phyloP scores from a whole-genome alignment of 2,888 invertebrate species.

The Drosophila incognita region DNA sequence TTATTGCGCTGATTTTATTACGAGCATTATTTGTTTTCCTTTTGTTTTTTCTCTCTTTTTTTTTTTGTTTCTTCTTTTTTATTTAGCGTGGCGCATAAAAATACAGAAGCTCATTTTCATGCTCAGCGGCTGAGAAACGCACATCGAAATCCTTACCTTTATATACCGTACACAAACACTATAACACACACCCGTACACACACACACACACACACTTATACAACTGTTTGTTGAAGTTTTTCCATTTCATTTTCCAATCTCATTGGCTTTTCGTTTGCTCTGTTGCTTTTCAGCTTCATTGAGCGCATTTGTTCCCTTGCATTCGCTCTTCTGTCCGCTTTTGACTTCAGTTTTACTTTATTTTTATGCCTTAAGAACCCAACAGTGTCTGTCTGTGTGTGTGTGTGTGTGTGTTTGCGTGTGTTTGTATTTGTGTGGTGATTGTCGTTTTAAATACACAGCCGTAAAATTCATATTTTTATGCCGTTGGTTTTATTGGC shows the following conservation, averaged over 20 bases:
- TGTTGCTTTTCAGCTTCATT: slow-evolving; percentile 74
- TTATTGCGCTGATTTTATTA: slow-evolving; percentile 78
- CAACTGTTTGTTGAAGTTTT: slow-evolving; percentile 49
- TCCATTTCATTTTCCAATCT: slow-evolving; percentile 79
- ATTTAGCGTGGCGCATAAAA: slow-evolving; percentile 61
- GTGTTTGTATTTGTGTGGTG: slow-evolving; percentile 39
- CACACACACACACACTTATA: slow-evolving; percentile 5
- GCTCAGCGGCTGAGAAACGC: slow-evolving; percentile 74
- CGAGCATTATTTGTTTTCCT: slow-evolving; percentile 61
- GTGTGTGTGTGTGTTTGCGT: slow-evolving; percentile 13
- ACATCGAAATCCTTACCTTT: slow-evolving; percentile 63
- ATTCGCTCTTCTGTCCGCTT: slow-evolving; percentile 20
- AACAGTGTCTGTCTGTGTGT: not conserved
- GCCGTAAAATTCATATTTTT: slow-evolving; percentile 77
- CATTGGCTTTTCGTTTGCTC: slow-evolving; percentile 51
- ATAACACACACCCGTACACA: slow-evolving; percentile 9
- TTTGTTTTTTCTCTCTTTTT: not conserved
- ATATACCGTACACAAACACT: slow-evolving; percentile 12
- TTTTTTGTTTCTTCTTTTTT: slow-evolving; percentile 28
- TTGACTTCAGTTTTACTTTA: slow-evolving; percentile 38
- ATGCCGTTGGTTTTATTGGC: slow-evolving; percentile 71
- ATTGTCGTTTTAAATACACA: slow-evolving; percentile 75
- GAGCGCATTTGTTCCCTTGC: slow-evolving; percentile 63
- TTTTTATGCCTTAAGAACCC: slow-evolving; percentile 36
- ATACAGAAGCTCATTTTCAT: slow-evolving; percentile 73